These are phyloP conservation scores for Oncorhynchus mykiss DNA, from an alignment of 2,113 vertebrate species.

Conservation along the genomic window DNA sequence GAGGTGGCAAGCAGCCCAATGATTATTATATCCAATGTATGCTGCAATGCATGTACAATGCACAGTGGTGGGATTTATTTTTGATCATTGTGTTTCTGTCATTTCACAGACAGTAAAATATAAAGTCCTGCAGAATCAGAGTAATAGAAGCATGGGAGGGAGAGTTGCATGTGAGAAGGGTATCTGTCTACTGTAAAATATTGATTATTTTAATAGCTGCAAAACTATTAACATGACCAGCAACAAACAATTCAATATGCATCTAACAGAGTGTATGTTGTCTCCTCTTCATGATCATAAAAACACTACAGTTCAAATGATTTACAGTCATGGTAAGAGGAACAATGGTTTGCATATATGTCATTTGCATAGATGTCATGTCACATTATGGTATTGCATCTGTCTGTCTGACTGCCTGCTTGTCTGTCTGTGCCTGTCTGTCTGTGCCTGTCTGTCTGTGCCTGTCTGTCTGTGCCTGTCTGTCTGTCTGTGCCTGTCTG, in stretches of 20 bases:
- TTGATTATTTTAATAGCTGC: constrained; percentile 31
- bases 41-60: not conserved
- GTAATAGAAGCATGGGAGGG: not conserved
- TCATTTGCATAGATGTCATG: not conserved
- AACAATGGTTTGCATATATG: constrained; percentile 5
- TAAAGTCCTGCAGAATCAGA: not conserved
- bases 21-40: not conserved
- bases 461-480: too few species aligned
- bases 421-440: not conserved
- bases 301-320: not conserved
- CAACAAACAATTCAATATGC: constrained; percentile 23
- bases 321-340: not conserved
- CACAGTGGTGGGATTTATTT: not conserved
- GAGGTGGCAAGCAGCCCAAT: not conserved
- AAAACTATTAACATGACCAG: constrained; percentile 23
- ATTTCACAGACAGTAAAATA: not conserved
- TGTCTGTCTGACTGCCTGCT: not conserved
- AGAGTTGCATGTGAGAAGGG: not conserved
- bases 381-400: constrained; percentile 3
- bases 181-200: not conserved
- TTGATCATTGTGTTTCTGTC: not conserved
- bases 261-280: constrained; percentile 24
- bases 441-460: too few species aligned
- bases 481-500: too few species aligned
- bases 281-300: not conserved